Evolutionary conservation across 1,140 invertebrate species (phyloP).

Genomic region (Eueides isabella): DNA sequence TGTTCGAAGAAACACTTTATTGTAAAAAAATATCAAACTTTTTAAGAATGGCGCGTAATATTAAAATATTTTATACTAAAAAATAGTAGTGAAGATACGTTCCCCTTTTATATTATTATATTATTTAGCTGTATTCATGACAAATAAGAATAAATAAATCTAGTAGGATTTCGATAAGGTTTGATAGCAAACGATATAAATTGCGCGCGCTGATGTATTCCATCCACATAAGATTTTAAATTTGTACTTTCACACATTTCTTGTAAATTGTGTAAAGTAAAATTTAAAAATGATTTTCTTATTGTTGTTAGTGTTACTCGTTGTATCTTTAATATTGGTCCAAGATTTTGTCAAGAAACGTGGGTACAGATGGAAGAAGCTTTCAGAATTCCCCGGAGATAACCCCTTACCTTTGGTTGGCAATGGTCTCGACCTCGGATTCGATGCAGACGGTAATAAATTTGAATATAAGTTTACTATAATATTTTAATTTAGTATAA

Average conservation of each 20-base stretch:
- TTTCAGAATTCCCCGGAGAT: slow-evolving; percentile 52
- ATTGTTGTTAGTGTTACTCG: slow-evolving; percentile 26
- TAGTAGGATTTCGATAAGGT: background rate
- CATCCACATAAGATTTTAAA: background rate
- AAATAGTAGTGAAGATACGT: too few relatives aligned
- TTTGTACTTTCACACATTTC: slow-evolving; percentile 8
- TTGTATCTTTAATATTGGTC: slow-evolving; percentile 40
- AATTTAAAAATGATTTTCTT: slow-evolving; percentile 38
- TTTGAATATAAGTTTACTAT: background rate
- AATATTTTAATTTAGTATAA: background rate
- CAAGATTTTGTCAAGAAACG: slow-evolving; percentile 41
- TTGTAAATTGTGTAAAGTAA: background rate
- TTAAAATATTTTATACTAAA: too few relatives aligned
- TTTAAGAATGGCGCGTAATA: too few relatives aligned
- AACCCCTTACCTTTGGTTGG: slow-evolving; percentile 54
- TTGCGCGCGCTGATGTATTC: background rate
- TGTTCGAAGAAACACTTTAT: too few relatives aligned
- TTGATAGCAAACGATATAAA: slow-evolving; percentile 7
- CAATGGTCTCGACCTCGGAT: slow-evolving; percentile 57
- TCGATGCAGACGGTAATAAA: slow-evolving; percentile 48
- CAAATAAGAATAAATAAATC: background rate
- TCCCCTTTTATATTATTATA: background rate
- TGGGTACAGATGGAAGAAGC: slow-evolving; percentile 46
- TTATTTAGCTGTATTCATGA: background rate
- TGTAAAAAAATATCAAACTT: too few relatives aligned